A percentile compares a stretch with the other conserved stretches of the same genome.
Evolutionary conservation across 2,888 invertebrate species (phyloP).

Genomic region (Salticus scenicus): DNA sequence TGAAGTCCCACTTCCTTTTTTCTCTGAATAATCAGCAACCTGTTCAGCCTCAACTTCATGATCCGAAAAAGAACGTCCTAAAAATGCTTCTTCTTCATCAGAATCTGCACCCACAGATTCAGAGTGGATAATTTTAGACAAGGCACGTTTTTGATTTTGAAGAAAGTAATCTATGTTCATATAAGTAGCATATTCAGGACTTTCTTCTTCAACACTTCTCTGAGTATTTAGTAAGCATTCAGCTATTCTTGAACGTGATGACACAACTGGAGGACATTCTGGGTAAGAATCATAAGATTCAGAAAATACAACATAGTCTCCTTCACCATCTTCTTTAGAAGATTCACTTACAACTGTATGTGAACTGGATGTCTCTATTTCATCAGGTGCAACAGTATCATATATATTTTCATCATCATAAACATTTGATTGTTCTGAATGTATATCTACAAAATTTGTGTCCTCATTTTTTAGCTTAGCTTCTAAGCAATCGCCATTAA

Average conservation of each 20-base stretch:
- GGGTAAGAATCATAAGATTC: conserved; percentile 33
- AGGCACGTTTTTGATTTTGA: conserved; percentile 80
- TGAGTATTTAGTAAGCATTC: conserved; percentile 49
- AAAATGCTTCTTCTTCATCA: conserved; percentile 65
- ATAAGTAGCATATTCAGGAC: conserved; percentile 79
- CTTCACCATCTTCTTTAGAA: conserved; percentile 48
- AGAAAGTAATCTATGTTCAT: conserved; percentile 95
- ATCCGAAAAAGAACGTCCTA: conserved; percentile 70
- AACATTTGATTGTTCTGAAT: conserved; percentile 50
- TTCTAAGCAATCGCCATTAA: background rate
- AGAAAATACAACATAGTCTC: conserved; percentile 67
- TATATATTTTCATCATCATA: conserved; percentile 77
- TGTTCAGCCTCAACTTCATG: conserved; percentile 68
- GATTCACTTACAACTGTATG: conserved; percentile 1
- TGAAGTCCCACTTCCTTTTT: conserved; percentile 40
- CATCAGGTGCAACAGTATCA: conserved; percentile 78
- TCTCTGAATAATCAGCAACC: conserved; percentile 41
- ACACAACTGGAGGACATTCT: conserved; percentile 32
- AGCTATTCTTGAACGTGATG: conserved; percentile 43
- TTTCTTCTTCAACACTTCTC: conserved; percentile 58
- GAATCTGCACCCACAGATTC: conserved; percentile 62
- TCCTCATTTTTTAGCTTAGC: background rate
- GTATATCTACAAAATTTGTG: background rate
- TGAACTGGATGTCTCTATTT: conserved; percentile 53
- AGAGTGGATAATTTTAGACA: conserved; percentile 34